Conservation (phyloP, 2,113 vertebrate species). For the Proterorhinus semilunaris region DNA sequence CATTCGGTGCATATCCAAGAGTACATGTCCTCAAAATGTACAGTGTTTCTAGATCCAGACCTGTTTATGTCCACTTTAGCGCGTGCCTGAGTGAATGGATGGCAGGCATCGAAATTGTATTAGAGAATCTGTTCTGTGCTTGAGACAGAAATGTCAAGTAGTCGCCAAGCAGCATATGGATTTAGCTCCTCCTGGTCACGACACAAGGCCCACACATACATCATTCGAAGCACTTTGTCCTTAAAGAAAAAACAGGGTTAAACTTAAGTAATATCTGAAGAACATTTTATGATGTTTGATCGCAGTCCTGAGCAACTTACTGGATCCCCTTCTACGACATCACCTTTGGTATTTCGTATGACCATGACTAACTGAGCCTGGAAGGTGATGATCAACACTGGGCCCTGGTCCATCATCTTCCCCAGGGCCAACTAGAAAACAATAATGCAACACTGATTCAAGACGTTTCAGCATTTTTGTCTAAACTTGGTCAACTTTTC, state of each 20-base stretch:
- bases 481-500: neutral
- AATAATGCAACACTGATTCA: neutral
- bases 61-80: slow-evolving; percentile 16
- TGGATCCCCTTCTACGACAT: slow-evolving; percentile 92
- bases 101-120: slow-evolving; percentile 49
- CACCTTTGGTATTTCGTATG: slow-evolving; percentile 84
- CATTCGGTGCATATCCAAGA: slow-evolving; percentile 6
- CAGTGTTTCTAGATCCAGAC: neutral
- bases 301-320: slow-evolving; percentile 75
- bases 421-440: slow-evolving; percentile 88
- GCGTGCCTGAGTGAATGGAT: slow-evolving; percentile 20
- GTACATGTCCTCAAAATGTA: slow-evolving; percentile 5
- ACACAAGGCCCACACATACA: slow-evolving; percentile 96
- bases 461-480: neutral
- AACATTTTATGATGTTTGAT: neutral
- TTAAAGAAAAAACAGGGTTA: slow-evolving; percentile 46
- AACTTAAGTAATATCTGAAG: neutral
- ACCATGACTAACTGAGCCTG: slow-evolving; percentile 95
- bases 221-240: slow-evolving; percentile 93
- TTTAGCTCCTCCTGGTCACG: slow-evolving; percentile 94
- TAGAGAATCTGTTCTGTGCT: slow-evolving; percentile 94
- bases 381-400: slow-evolving; percentile 95
- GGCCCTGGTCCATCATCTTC: slow-evolving; percentile 99
- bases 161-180: slow-evolving; percentile 89
- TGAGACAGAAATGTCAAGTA: slow-evolving; percentile 91